Evolutionary conservation across 2,797 vertebrate species (phyloP), one percentile per base, ranked within the genome.

Genomic region (Rhinogobio ventralis): DNA sequence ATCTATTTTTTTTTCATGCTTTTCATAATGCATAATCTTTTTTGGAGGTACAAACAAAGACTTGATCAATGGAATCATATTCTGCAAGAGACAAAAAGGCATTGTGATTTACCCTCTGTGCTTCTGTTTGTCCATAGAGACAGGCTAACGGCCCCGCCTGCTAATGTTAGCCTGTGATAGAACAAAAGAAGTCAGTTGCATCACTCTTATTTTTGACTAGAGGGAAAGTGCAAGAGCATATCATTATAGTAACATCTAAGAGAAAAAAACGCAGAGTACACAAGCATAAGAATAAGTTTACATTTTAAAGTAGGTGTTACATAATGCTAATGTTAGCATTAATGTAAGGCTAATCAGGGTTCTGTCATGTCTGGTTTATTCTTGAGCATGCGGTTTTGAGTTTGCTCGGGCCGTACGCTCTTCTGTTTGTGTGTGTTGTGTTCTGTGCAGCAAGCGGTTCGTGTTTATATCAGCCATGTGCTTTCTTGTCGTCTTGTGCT

Each of bases 71-170:
- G 51, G 68, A 55, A 87, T 19, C 60, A 49, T 66, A 49, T 84
- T 89, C 78, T 82, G 79, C 83, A 85, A 86, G 72, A 79, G 84
- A 86, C 85, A 84, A 88, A 82, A 82, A 80, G 83, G 85, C 51
- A 66, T 30, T 25, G 68, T 5, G 36, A 82, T 82, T 72, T 81
- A 75, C 76, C 45, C 86, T 85, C 86, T 67, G 39, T 30, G 42
- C 81, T 85, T 71, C 69, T 67, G 81, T 85, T 84, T 84, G 76
- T 82, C 87, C 64, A 33, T 13, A 84, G 86, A 86, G 85, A 85
- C 73, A 62, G 78, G 36, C 66, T 71, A 39, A 73, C 79, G 46
- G 51, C 42, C 46, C 72, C 51, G 81, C 66, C 51, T 72, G 84
- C 79, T 86, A 86, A 87, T 87, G 77, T 51, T 76, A 69, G 79